phyloP scores from a whole-genome alignment of 2,797 vertebrate species.

The Heteromormyrus szaboi region DNA sequence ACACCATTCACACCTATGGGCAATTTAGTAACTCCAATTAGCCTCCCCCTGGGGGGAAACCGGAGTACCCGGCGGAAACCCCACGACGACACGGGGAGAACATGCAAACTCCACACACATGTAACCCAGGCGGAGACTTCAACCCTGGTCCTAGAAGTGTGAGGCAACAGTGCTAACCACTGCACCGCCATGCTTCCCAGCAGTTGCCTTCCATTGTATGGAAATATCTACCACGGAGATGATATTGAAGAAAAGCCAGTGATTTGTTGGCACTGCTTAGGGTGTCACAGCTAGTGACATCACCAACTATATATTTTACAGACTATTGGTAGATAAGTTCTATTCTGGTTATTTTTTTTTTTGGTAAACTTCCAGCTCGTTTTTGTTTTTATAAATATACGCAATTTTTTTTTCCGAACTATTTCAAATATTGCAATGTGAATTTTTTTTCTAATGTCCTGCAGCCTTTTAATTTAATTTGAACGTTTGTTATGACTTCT shows the following conservation, averaged over 20 bases:
- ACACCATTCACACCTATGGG: too few species aligned
- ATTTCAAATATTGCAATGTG: neutral
- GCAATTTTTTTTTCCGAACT: neutral
- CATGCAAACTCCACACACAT: too few species aligned
- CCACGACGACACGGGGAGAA: too few species aligned
- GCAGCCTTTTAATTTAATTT: neutral
- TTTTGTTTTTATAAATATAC: neutral
- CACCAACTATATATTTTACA: neutral
- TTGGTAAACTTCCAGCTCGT: neutral
- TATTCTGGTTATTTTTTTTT: neutral
- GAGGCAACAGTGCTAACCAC: too few species aligned
- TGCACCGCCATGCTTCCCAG: too few species aligned
- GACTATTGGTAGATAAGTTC: neutral
- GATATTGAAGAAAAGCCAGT: neutral
- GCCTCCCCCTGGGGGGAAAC: too few species aligned
- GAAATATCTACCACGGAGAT: neutral
- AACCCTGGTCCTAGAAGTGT: too few species aligned
- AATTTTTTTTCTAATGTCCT: neutral
- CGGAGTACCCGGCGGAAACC: too few species aligned
- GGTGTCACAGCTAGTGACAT: neutral
- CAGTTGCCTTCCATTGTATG: neutral
- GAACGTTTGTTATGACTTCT: neutral
- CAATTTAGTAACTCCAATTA: too few species aligned
- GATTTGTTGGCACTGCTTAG: neutral
- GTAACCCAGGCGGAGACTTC: too few species aligned